Conservation (phyloP, 1,140 invertebrate species). For the Cotesia chilonis region DNA sequence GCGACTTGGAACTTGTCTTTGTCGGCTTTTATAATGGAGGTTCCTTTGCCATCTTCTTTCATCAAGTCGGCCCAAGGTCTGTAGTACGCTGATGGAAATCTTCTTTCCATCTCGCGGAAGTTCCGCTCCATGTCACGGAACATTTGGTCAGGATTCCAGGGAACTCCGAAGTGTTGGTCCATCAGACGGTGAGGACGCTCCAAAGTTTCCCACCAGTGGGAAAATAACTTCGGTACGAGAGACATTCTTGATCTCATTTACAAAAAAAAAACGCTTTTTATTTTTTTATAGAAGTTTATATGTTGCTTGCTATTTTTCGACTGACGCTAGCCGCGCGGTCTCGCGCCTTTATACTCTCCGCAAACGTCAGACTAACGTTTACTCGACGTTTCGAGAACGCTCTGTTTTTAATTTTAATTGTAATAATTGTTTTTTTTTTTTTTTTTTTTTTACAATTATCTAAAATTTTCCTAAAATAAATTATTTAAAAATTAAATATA, state of each 20-base stretch:
- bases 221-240: conserved; percentile 54
- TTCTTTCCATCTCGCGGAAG: conserved; percentile 26
- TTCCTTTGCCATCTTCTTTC: conserved; percentile 47
- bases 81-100: conserved; percentile 41
- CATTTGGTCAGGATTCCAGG: conserved; percentile 46
- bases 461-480: neutral
- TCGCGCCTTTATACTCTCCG: conserved; percentile 32
- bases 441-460: neutral
- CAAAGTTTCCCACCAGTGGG: conserved; percentile 57
- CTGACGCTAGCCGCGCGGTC: conserved; percentile 31
- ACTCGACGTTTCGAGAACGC: conserved; percentile 14
- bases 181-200: conserved; percentile 50
- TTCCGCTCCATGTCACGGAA: conserved; percentile 27
- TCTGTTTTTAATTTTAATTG: conserved; percentile 1
- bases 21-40: conserved; percentile 65
- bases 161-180: conserved; percentile 55
- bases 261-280: neutral
- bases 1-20: conserved; percentile 68
- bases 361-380: neutral
- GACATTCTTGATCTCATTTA: conserved; percentile 52
- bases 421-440: neutral
- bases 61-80: conserved; percentile 45
- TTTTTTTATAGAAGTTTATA: conserved; percentile 7
- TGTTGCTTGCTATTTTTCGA: conserved; percentile 24
- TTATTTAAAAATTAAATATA: neutral